Evolutionary conservation across 2,797 vertebrate genomes (phyloP).

Genomic region (Parotocinclus haroldoi): DNA sequence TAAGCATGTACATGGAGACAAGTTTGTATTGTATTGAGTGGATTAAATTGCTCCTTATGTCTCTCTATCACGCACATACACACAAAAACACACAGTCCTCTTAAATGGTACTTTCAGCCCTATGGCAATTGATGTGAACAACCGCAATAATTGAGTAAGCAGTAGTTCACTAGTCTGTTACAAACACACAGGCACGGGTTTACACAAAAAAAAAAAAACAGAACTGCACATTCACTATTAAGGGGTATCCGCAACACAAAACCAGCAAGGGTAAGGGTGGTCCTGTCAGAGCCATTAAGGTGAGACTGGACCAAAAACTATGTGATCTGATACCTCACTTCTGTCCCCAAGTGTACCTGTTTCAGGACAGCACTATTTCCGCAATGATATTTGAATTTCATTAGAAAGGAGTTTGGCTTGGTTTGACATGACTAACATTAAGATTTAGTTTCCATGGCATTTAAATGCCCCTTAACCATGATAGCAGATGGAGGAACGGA

Average conservation of each 20-base stretch:
- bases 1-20: slow-evolving; percentile 1
- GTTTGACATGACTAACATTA: slow-evolving; percentile 53
- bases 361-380: slow-evolving; percentile 7
- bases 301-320: slow-evolving; percentile 19
- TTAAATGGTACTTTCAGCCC: slow-evolving; percentile 65
- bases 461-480: slow-evolving; percentile 56
- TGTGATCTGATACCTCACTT: slow-evolving; percentile 13
- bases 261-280: slow-evolving; percentile 23
- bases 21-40: background rate
- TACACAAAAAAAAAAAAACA: slow-evolving; percentile 28
- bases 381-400: slow-evolving; percentile 8
- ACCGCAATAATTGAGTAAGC: slow-evolving; percentile 60
- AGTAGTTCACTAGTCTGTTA: slow-evolving; percentile 45
- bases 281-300: slow-evolving; percentile 27
- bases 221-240: slow-evolving; percentile 23
- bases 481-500: slow-evolving; percentile 31
- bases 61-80: slow-evolving; percentile 10
- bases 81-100: slow-evolving; percentile 36
- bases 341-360: slow-evolving; percentile 9
- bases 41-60: background rate
- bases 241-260: slow-evolving; percentile 42
- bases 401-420: slow-evolving; percentile 1
- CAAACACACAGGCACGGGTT: slow-evolving; percentile 29
- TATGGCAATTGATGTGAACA: slow-evolving; percentile 56
- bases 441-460: slow-evolving; percentile 58